Conservation (phyloP, 2,113 vertebrate genomes). For the Megaleporinus macrocephalus region DNA sequence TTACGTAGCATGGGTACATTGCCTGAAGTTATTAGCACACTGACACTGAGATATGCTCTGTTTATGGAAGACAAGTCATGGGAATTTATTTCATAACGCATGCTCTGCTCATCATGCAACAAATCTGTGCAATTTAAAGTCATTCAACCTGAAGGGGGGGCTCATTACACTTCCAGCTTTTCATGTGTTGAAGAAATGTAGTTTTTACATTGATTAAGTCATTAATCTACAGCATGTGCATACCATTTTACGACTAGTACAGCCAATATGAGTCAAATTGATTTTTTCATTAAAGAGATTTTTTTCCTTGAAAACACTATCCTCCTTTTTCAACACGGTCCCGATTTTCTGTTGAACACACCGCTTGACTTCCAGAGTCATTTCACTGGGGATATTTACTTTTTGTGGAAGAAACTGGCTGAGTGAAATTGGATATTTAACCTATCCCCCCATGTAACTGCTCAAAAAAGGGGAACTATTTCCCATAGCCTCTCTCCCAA, state of each 20-base stretch:
- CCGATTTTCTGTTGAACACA: conserved; percentile 35
- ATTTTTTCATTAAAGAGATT: conserved; percentile 16
- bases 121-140: conserved; percentile 2
- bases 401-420: conserved; percentile 28
- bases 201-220: conserved; percentile 31
- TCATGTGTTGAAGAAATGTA: conserved; percentile 18
- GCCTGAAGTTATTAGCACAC: conserved; percentile 34
- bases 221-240: conserved; percentile 16
- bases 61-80: conserved; percentile 40
- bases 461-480: conserved; percentile 15
- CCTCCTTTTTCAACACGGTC: conserved; percentile 12
- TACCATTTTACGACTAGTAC: conserved; percentile 12
- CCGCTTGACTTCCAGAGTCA: conserved; percentile 31
- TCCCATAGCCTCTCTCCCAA: not conserved
- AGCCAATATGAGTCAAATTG: conserved; percentile 16
- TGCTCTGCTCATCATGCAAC: not conserved
- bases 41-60: conserved; percentile 33
- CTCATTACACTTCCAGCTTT: conserved; percentile 37
- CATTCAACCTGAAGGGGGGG: not conserved
- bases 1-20: conserved; percentile 34
- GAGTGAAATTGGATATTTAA: conserved; percentile 59
- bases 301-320: conserved; percentile 1
- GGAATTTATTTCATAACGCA: conserved; percentile 16
- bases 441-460: conserved; percentile 24
- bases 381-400: conserved; percentile 47